Evolutionary conservation across 2,113 vertebrate species (phyloP), one percentile per base, ranked within the genome.

Genomic region (Panthera tigris): DNA sequence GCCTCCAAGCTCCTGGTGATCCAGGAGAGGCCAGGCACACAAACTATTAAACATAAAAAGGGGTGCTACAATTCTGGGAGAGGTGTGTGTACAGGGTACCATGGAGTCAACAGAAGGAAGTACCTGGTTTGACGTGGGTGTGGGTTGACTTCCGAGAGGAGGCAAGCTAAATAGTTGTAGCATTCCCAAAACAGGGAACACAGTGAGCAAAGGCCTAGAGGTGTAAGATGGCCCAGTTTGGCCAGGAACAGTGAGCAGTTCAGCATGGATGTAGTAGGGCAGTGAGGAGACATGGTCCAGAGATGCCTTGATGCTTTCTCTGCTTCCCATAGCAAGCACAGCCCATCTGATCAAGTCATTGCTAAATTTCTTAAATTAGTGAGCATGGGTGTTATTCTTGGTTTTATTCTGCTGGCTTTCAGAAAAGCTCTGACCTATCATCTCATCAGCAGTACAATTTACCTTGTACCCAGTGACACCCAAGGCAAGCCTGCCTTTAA

Each of bases 361-460:
- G 81, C 66, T 68, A 81, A 88, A 39, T 57, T 85, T 80, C 73
- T 71, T 55, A 71, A 74, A 65, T 66, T 68, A 92, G 65, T 21
- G 79, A 52, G 15, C 31, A 63, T 4, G 81, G 66, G 52, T 21
- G 45, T 84, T 82, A 16, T 23, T 29, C 39, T 89, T 69, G 25
- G 41, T 69, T 88, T 89, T 65, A 76, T 85, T 85, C 83, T 82
- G 19, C 66, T 94, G 66, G 50, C 50, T 92, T 85, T 81, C 50
- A 94, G 71, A 48, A 92, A 95, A 76, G 76, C 31, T 89, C 71
- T 25, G 50, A 91, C 57, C 36, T 71, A 74, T 39, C 41, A 73
- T 78, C 66, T 95, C 66, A 55, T n/a, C 41, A 85, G 31, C 68
- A 78, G 14, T 52, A 82, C 36, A 78, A 78, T 74, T 91, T 84